Evolutionary conservation across 2,888 invertebrate species (phyloP).

Genomic region (Leptogaster cylindrica): DNA sequence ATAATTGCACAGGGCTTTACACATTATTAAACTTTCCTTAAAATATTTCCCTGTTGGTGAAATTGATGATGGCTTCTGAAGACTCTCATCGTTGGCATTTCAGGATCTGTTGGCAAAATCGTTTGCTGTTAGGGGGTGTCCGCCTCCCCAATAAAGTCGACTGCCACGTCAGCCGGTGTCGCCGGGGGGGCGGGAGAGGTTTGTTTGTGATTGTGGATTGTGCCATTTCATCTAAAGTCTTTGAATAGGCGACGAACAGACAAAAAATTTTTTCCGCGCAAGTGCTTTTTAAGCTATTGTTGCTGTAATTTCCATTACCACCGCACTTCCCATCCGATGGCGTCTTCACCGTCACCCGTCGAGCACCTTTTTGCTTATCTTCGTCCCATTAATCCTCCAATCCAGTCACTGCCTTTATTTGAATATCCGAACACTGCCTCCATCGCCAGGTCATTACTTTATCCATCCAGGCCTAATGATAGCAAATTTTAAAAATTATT

Average conservation of each 20-base stretch:
- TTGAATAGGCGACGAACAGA: neutral
- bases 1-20: conserved; percentile 46
- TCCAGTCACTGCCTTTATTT: neutral
- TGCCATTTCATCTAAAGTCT: neutral
- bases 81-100: conserved; percentile 12
- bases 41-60: conserved; percentile 44
- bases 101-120: neutral
- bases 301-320: conserved; percentile 10
- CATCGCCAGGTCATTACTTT: neutral
- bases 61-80: conserved; percentile 44
- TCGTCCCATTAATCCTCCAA: neutral
- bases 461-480: neutral
- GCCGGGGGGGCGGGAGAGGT: neutral
- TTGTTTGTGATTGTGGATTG: conserved; percentile 34
- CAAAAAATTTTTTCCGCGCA: conserved; percentile 40
- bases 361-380: neutral
- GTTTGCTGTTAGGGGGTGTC: neutral
- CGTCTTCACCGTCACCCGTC: neutral
- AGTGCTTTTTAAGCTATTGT: conserved; percentile 34
- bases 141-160: neutral
- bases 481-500: conserved; percentile 6
- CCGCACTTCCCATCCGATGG: neutral
- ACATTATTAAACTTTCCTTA: conserved; percentile 47
- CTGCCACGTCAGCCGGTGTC: neutral
- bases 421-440: neutral